Percentiles rank a stretch among this genome's conserved stretches.
These are phyloP conservation scores for Cosmorhoe ocellata DNA, from an alignment of 2,888 invertebrate species.

Conservation along the genomic window DNA sequence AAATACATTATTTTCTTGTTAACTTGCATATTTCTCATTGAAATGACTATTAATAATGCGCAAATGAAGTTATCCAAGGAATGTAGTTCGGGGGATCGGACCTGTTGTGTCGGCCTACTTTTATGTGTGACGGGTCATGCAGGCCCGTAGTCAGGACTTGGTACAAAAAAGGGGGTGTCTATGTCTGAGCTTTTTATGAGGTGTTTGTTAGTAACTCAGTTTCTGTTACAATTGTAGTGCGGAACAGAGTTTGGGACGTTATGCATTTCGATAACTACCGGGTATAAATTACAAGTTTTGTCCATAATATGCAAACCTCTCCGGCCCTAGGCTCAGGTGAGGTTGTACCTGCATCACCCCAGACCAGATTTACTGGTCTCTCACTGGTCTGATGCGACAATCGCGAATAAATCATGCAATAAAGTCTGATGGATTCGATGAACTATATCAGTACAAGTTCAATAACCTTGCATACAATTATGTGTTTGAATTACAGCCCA, in stretches of 20 bases:
- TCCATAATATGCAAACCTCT: no score
- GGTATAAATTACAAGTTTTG: no score
- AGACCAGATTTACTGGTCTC: slow-evolving; percentile 57
- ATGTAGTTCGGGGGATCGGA: slow-evolving; percentile 63
- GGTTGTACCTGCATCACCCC: slow-evolving; percentile 57
- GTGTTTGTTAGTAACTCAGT: no score
- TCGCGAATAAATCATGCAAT: slow-evolving; percentile 65
- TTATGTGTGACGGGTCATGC: slow-evolving; percentile 68
- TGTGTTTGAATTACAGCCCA: no score
- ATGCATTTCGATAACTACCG: no score
- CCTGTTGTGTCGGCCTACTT: slow-evolving; percentile 63
- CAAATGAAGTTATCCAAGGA: slow-evolving; percentile 43
- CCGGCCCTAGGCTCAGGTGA: no score
- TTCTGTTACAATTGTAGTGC: no score
- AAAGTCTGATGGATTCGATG: slow-evolving; percentile 22
- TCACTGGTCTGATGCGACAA: slow-evolving; percentile 64
- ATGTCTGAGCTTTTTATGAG: no score
- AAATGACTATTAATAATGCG: slow-evolving; percentile 9
- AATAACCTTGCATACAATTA: slow-evolving; percentile 7
- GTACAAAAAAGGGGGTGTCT: not conserved
- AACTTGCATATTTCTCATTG: not conserved
- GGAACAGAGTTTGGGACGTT: no score
- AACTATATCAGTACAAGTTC: slow-evolving; percentile 7
- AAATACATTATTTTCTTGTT: not conserved
- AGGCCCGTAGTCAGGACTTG: slow-evolving; percentile 10